phyloP scores from a whole-genome alignment of 2,888 invertebrate genomes.

The Aethes cnicana region DNA sequence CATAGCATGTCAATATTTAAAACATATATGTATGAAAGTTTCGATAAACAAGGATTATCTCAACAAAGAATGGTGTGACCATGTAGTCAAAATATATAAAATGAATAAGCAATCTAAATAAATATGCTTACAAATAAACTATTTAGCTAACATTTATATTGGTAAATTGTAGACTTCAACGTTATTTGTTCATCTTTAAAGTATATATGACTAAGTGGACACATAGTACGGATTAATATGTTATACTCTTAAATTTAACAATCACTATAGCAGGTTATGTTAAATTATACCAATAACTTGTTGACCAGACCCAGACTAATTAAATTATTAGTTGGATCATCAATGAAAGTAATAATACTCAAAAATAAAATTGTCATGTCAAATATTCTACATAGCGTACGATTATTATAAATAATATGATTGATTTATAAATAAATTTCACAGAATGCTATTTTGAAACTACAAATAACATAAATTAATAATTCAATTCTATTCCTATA shows the following conservation, averaged over 20 bases:
- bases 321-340: conserved; percentile 15
- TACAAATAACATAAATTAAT: conserved; percentile 71
- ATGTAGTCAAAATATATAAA: conserved; percentile 16
- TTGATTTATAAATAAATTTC: conserved; percentile 52
- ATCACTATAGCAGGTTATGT: conserved; percentile 25
- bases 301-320: conserved; percentile 14
- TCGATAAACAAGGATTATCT: conserved; percentile 19
- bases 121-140: conserved; percentile 28
- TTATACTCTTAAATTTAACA: conserved; percentile 28
- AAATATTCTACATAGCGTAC: conserved; percentile 35
- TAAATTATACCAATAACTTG: conserved; percentile 12
- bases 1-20: conserved; percentile 37
- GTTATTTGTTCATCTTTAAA: conserved; percentile 24
- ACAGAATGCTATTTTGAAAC: conserved; percentile 57
- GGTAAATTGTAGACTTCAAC: conserved; percentile 26
- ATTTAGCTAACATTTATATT: conserved; percentile 28
- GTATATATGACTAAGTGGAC: conserved; percentile 23
- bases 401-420: conserved; percentile 47
- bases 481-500: conserved; percentile 49
- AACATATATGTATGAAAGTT: conserved; percentile 35
- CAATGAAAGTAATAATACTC: conserved; percentile 20
- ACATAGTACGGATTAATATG: conserved; percentile 28
- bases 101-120: conserved; percentile 19
- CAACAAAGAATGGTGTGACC: conserved; percentile 14
- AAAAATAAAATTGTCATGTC: conserved; percentile 51